These are phyloP conservation scores for Drosophila incognita DNA, from an alignment of 2,888 invertebrate species.

Conservation along the genomic window DNA sequence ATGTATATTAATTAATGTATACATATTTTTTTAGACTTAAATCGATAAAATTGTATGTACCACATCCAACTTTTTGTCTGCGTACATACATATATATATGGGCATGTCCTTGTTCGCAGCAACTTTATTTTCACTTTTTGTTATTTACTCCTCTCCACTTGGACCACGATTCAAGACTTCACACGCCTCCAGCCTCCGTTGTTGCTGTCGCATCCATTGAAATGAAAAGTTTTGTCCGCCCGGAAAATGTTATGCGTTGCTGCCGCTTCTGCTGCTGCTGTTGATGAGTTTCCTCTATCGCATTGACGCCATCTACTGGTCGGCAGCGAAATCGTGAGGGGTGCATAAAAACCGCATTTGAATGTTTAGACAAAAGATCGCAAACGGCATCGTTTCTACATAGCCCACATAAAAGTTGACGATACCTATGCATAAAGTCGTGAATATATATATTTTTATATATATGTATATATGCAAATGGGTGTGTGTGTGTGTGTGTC, in stretches of 20 bases:
- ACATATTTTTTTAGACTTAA: background rate
- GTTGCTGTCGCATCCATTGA: constrained; percentile 45
- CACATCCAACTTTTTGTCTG: background rate
- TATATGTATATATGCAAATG: constrained; percentile 36
- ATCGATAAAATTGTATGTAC: background rate
- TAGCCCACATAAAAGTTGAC: constrained; percentile 57
- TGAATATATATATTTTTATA: constrained; percentile 5
- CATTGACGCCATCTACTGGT: constrained; percentile 50
- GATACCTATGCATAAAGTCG: background rate
- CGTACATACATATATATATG: background rate
- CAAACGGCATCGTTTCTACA: constrained; percentile 58
- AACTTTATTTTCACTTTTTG: constrained; percentile 61
- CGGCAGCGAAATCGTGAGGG: constrained; percentile 37
- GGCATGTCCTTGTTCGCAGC: constrained; percentile 56
- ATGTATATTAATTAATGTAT: background rate
- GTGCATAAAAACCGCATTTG: constrained; percentile 48
- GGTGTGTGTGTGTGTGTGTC: constrained; percentile 11
- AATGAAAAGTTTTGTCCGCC: constrained; percentile 57
- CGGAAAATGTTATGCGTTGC: constrained; percentile 38
- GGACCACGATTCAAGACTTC: constrained; percentile 49
- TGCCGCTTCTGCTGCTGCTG: constrained; percentile 8
- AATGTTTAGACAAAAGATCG: constrained; percentile 54
- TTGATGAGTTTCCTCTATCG: constrained; percentile 60
- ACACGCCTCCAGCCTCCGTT: constrained; percentile 37
- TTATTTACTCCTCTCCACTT: constrained; percentile 18